A percentile compares a stretch with the other conserved stretches of the same genome.
These are phyloP conservation scores for Didymodactylos carnosus DNA, from an alignment of 2,888 invertebrate species.

Conservation along the genomic window DNA sequence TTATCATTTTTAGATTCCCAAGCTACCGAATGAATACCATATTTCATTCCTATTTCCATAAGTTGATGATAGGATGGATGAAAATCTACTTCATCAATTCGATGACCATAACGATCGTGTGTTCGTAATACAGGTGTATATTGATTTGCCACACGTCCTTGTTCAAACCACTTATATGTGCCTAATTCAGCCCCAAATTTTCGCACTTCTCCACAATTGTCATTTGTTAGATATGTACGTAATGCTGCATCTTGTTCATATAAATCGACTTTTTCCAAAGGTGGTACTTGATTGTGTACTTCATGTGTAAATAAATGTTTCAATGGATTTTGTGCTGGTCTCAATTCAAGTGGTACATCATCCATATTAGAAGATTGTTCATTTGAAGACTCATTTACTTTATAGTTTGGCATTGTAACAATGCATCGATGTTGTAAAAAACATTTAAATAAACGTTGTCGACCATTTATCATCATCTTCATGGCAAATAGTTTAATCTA, in stretches of 20 bases:
- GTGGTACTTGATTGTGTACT: background rate
- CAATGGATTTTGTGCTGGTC: background rate
- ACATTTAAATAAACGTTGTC: background rate
- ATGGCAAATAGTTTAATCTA: background rate
- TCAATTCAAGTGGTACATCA: background rate
- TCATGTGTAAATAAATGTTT: background rate
- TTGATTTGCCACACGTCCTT: background rate
- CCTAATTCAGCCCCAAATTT: background rate
- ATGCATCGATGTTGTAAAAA: background rate
- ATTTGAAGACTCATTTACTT: background rate
- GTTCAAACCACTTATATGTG: background rate
- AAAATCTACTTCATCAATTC: background rate
- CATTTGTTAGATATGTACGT: background rate
- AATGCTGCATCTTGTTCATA: background rate
- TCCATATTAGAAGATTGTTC: background rate
- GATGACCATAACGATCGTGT: background rate
- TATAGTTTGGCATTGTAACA: background rate
- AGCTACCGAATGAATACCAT: background rate
- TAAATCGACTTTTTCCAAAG: background rate
- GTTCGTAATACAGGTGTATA: background rate
- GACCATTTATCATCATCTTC: background rate
- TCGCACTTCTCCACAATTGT: background rate
- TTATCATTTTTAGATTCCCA: background rate
- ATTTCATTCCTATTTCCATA: background rate
- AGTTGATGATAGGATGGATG: background rate